phyloP scores from a whole-genome alignment of 2,888 invertebrate genomes.

The Flabesymbios commensalis region DNA sequence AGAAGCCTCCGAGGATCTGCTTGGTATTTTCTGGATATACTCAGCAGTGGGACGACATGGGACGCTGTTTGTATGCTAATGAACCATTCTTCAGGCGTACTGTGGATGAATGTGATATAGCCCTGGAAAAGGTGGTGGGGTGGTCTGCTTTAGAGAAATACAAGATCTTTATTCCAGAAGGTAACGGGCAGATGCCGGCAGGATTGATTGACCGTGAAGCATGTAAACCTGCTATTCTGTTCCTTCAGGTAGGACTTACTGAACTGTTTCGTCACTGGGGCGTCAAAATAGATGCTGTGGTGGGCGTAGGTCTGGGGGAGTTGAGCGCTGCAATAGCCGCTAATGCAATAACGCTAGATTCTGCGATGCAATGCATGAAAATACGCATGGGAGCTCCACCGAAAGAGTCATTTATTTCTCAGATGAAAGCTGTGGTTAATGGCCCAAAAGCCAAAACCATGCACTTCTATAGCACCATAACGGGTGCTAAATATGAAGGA shows the following conservation, averaged over 20 bases:
- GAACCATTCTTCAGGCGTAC: slow-evolving; percentile 13
- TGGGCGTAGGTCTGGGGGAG: slow-evolving; percentile 14
- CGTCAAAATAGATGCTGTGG: slow-evolving; percentile 4
- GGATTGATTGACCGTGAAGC: slow-evolving; percentile 7
- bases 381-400: slow-evolving; percentile 2
- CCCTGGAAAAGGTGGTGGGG: slow-evolving; percentile 10
- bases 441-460: not conserved
- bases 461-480: not conserved
- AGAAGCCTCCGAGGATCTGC: slow-evolving; percentile 19
- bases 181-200: not conserved
- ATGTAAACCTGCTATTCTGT: slow-evolving; percentile 14
- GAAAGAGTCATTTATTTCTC: slow-evolving; percentile 6
- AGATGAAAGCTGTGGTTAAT: slow-evolving; percentile 3
- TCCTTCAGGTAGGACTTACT: slow-evolving; percentile 15
- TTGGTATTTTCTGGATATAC: slow-evolving; percentile 22
- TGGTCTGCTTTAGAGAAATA: slow-evolving; percentile 9
- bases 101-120: slow-evolving; percentile 11
- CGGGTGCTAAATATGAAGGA: not conserved
- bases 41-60: slow-evolving; percentile 25
- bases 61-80: slow-evolving; percentile 13
- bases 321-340: slow-evolving; percentile 11
- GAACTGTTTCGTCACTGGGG: slow-evolving; percentile 12
- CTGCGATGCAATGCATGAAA: slow-evolving; percentile 3
- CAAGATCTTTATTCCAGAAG: slow-evolving; percentile 6
- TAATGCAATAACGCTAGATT: slow-evolving; percentile 9